Percentiles rank a stretch among this genome's conserved stretches.
phyloP scores from a whole-genome alignment of 2,888 invertebrate species.

The Noctuana brunneofusca region DNA sequence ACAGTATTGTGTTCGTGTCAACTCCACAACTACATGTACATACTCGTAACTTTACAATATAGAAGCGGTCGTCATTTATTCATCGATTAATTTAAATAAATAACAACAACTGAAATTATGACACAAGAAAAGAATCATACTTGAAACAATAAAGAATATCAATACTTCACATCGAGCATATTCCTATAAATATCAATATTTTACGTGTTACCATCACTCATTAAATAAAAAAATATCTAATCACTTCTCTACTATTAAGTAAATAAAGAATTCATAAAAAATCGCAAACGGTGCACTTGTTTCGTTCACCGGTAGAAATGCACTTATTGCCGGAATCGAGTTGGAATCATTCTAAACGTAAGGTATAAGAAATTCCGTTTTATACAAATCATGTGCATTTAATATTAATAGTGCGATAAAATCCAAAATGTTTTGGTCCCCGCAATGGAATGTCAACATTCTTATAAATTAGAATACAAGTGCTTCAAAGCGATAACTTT shows the following conservation, averaged over 20 bases:
- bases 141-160: conserved; percentile 75
- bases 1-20: conserved; percentile 42
- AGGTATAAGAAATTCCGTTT: conserved; percentile 29
- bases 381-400: conserved; percentile 38
- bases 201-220: conserved; percentile 77
- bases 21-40: not conserved
- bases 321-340: conserved; percentile 31
- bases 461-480: conserved; percentile 49
- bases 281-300: conserved; percentile 65
- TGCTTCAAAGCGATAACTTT: conserved; percentile 51
- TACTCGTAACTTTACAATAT: conserved; percentile 38
- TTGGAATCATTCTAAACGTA: conserved; percentile 18
- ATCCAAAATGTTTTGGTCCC: conserved; percentile 69
- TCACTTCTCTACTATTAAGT: conserved; percentile 77
- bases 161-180: conserved; percentile 74
- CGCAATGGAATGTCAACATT: conserved; percentile 71
- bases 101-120: conserved; percentile 77
- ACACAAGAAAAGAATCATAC: conserved; percentile 72
- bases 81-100: conserved; percentile 75
- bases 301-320: conserved; percentile 37
- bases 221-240: conserved; percentile 79
- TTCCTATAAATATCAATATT: conserved; percentile 77
- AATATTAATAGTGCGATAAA: conserved; percentile 44
- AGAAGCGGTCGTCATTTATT: conserved; percentile 61
- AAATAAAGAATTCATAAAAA: conserved; percentile 74